Conservation (phyloP, 2,113 vertebrate species). For the Gymnarchus niloticus region DNA sequence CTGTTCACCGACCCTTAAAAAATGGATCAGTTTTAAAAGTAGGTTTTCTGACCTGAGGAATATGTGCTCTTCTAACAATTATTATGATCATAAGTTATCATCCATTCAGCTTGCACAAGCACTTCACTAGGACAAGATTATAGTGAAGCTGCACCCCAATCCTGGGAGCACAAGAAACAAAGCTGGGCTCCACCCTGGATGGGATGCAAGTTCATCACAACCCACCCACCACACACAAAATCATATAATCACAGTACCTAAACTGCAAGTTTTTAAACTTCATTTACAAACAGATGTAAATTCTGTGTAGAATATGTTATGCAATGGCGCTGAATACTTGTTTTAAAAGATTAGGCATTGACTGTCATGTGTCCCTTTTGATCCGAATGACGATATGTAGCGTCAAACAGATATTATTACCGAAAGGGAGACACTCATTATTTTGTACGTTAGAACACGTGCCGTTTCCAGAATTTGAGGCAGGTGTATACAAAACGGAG, state of each 20-base stretch:
- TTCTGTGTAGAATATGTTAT: not conserved
- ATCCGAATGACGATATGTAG: too few species aligned
- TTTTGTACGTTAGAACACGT: too few species aligned
- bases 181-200: not conserved
- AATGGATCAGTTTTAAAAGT: not conserved
- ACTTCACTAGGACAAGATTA: not conserved
- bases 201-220: not conserved
- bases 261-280: not conserved
- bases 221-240: not conserved
- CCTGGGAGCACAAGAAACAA: not conserved
- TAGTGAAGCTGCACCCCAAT: not conserved
- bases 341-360: not conserved
- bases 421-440: too few species aligned
- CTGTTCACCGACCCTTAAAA: not conserved
- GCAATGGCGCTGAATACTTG: not conserved
- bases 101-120: not conserved
- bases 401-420: too few species aligned
- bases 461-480: too few species aligned
- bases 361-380: not conserved
- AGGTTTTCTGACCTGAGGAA: not conserved
- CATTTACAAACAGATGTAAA: not conserved
- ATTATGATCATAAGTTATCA: not conserved
- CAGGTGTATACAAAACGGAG: not conserved
- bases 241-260: not conserved
- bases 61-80: not conserved